phyloP scores from a whole-genome alignment of 2,888 invertebrate species.

The Cryptocheilus praepositus region DNA sequence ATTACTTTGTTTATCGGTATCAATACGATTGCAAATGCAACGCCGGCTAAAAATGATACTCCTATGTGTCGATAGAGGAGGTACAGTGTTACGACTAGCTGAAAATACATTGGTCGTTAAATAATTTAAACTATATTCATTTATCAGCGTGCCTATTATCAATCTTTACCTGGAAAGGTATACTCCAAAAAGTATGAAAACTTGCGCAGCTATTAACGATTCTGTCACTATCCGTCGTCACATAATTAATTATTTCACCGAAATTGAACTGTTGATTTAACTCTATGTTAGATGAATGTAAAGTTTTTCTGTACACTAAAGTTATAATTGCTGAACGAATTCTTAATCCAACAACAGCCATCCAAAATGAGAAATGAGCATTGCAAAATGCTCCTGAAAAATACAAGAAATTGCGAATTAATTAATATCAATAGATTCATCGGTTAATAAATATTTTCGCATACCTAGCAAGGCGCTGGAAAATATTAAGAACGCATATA shows the following conservation, averaged over 20 bases:
- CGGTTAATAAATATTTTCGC: constrained; percentile 9
- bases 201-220: constrained; percentile 97
- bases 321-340: constrained; percentile 91
- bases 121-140: not conserved
- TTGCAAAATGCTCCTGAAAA: constrained; percentile 84
- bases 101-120: constrained; percentile 62
- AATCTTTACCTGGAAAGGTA: constrained; percentile 86
- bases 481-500: constrained; percentile 82
- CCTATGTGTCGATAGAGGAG: constrained; percentile 93
- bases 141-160: not conserved
- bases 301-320: constrained; percentile 85
- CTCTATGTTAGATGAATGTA: constrained; percentile 71
- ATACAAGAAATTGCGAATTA: constrained; percentile 36
- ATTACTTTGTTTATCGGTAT: constrained; percentile 95
- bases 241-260: constrained; percentile 96
- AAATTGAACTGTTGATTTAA: constrained; percentile 76
- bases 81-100: constrained; percentile 88
- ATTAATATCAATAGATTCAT: not conserved
- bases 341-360: constrained; percentile 89
- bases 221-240: constrained; percentile 97
- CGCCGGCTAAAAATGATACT: constrained; percentile 92
- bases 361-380: constrained; percentile 92
- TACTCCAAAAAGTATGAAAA: constrained; percentile 97
- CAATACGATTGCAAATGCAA: constrained; percentile 88
- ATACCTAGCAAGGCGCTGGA: constrained; percentile 82